Evolutionary conservation across 1,140 invertebrate genomes (phyloP), one percentile per base, ranked within the genome.

Genomic region (Eciton burchellii): DNA sequence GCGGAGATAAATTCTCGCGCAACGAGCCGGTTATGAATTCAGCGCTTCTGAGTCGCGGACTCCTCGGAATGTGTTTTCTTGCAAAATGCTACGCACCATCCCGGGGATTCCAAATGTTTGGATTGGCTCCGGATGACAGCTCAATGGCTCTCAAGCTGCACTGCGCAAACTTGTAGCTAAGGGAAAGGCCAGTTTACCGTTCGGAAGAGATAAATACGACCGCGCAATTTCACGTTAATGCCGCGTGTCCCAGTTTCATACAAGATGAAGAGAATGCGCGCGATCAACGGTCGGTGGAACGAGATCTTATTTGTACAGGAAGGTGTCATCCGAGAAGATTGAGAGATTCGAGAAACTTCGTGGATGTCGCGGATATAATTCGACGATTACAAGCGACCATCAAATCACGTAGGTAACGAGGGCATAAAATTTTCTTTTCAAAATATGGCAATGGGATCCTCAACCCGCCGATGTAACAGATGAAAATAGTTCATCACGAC

Each of bases 21-120:
- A 41, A 81, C 82, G 82, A 76, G 73, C 47, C 47, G 41, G 59
- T 26, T 81, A 87, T 87, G 85, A 87, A 87, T 86, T 86, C 24
- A n/a, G n/a, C n/a, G n/a, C 72, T 41, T 56, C 59, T 47, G 66
- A 77, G 52, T 63, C 56, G 74, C 66, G 74, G n/a, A 63, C 59
- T 85, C 11, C 52, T 19, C 59, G 54, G 70, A 73, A 76, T 85
- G 72, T 79, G 63, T 79, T 79, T 79, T 79, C 74, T 79, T 79
- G 70, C 63, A 79, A 70, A 79, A 79, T 79, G 68, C 74, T 57
- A 68, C 74, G 68, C n/a, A 12, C 26, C 24, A 19, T 57, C 41
- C 29, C 19, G 41, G 52, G 29, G 52, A 79, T 79, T 29, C 24
- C 63, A 79, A 43, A 57, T 79, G 63, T 70, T 70, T 79, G 49